These are phyloP conservation scores for Maconellicoccus hirsutus DNA, from an alignment of 1,140 invertebrate species.

Conservation along the genomic window DNA sequence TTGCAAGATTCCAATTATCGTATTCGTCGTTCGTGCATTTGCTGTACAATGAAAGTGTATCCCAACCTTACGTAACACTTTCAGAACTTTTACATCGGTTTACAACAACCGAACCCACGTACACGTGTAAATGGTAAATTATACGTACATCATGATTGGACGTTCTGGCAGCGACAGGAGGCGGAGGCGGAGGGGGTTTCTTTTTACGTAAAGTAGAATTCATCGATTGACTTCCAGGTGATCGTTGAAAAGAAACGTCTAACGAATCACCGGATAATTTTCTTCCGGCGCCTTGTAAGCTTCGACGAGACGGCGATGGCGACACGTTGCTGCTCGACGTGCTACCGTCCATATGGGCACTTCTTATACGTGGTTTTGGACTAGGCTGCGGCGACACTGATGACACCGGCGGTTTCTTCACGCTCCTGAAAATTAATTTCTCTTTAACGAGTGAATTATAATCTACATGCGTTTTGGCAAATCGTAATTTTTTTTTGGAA, in stretches of 20 bases:
- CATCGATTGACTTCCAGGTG: slow-evolving; percentile 27
- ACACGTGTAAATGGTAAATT: neutral
- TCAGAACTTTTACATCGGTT: no score
- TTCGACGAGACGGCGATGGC: slow-evolving; percentile 27
- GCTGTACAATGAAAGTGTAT: no score
- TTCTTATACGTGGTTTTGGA: no score
- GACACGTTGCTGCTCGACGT: neutral
- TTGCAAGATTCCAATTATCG: no score
- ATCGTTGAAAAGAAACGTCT: neutral
- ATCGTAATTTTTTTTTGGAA: no score
- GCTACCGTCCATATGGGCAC: neutral
- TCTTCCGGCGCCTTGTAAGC: neutral
- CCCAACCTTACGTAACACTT: no score
- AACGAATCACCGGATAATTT: neutral
- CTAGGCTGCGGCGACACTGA: neutral
- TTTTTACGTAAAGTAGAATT: slow-evolving; percentile 44
- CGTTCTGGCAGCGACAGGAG: slow-evolving; percentile 42
- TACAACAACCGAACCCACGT: no score
- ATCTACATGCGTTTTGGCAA: no score
- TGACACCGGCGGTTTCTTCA: neutral
- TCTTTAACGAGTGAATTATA: no score
- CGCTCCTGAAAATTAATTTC: no score
- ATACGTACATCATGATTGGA: neutral
- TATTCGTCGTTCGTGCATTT: no score
- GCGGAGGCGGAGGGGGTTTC: slow-evolving; percentile 54